Conservation (phyloP, 2,888 invertebrate genomes). For the Euplexia lucipara region DNA sequence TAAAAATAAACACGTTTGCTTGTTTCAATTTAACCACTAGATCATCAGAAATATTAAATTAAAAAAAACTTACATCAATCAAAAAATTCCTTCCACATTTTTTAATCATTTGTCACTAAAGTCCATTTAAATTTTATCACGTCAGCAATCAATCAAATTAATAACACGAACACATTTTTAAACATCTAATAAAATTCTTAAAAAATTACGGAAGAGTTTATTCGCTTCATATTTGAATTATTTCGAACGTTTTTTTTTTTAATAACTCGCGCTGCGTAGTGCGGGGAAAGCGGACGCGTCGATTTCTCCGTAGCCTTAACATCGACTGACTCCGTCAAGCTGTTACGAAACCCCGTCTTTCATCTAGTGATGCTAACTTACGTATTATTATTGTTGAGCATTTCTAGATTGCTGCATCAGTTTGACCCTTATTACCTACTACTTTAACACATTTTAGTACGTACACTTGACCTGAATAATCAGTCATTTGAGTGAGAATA, state of each 20-base stretch:
- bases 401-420: conserved; percentile 38
- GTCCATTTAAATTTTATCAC: conserved; percentile 21
- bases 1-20: not conserved
- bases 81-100: conserved; percentile 41
- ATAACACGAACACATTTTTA: conserved; percentile 25
- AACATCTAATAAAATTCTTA: conserved; percentile 11
- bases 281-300: conserved; percentile 83
- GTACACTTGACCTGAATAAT: conserved; percentile 4
- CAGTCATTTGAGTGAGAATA: not conserved
- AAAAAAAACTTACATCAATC: conserved; percentile 48
- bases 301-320: conserved; percentile 83
- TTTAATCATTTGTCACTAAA: conserved; percentile 33
- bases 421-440: conserved; percentile 10
- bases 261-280: conserved; percentile 70
- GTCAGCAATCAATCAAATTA: conserved; percentile 18
- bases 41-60: not conserved
- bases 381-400: conserved; percentile 51
- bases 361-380: conserved; percentile 71
- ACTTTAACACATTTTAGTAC: not conserved
- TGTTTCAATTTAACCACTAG: not conserved
- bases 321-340: conserved; percentile 79
- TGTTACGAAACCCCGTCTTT: conserved; percentile 78
- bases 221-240: conserved; percentile 28
- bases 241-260: conserved; percentile 47
- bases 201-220: conserved; percentile 35